Conservation (phyloP, 2,797 vertebrate species). For the Eidolon dupreanum region DNA sequence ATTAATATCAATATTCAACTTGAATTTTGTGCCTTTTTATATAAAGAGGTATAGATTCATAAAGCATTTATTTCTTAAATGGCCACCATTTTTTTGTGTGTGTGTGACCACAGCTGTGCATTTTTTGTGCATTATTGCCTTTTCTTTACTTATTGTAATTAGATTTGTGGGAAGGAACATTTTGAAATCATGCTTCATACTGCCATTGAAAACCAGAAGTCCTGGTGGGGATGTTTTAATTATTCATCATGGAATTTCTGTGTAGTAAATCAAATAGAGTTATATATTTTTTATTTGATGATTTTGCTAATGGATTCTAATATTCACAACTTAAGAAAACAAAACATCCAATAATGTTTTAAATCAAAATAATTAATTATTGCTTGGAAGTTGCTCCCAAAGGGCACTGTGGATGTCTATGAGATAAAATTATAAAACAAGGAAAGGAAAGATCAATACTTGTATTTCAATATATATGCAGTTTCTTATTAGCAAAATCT, state of each 20-base stretch:
- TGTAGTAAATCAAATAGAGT: conserved; percentile 55
- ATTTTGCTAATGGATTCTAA: conserved; percentile 57
- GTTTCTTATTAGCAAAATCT: conserved; percentile 27
- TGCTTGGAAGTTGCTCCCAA: background rate
- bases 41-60: background rate
- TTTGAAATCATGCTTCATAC: conserved; percentile 51
- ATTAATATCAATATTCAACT: background rate
- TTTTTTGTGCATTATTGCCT: background rate
- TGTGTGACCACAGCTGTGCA: background rate
- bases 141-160: conserved; percentile 36
- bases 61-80: background rate
- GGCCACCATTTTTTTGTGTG: background rate
- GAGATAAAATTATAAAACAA: conserved; percentile 7
- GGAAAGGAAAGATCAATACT: background rate
- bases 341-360: conserved; percentile 17
- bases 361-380: conserved; percentile 50
- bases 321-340: conserved; percentile 44
- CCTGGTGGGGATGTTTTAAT: conserved; percentile 69
- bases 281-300: conserved; percentile 61
- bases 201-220: conserved; percentile 51
- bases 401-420: background rate
- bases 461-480: background rate
- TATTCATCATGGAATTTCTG: conserved; percentile 53
- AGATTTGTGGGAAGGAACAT: conserved; percentile 27
- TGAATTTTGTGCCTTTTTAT: background rate